phyloP scores from a whole-genome alignment of 2,113 vertebrate genomes.

The Caloenas nicobarica region DNA sequence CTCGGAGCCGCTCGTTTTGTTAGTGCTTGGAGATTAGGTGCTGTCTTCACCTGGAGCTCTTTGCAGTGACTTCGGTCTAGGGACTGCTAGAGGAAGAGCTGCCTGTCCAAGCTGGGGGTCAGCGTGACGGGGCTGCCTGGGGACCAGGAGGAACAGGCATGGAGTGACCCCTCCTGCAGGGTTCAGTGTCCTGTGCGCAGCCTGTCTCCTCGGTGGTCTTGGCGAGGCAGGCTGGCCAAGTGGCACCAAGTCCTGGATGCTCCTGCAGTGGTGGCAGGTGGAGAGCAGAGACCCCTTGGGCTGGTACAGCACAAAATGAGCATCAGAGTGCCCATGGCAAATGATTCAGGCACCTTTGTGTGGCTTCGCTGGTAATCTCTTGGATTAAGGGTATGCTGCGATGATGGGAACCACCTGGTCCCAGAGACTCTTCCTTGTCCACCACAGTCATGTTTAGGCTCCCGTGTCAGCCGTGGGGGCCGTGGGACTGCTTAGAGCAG shows the following conservation, averaged over 20 bases:
- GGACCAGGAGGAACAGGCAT: too few relatives aligned
- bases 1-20: not conserved
- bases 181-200: too few relatives aligned
- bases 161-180: too few relatives aligned
- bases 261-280: not conserved
- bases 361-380: not conserved
- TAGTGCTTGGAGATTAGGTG: not conserved
- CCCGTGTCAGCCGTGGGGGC: fast-evolving
- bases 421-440: not conserved
- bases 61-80: not conserved
- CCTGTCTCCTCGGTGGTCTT: fast-evolving
- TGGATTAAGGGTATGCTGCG: not conserved
- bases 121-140: too few relatives aligned
- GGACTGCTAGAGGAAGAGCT: not conserved
- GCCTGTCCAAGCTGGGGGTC: too few relatives aligned
- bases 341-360: not conserved
- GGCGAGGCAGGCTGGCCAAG: fast-evolving
- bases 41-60: not conserved
- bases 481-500: not conserved
- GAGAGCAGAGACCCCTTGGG: not conserved
- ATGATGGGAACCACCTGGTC: not conserved
- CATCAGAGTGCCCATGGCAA: not conserved
- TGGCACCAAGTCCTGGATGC: not conserved
- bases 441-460: fast-evolving
- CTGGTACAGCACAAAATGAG: not conserved